Evolutionary conservation across 2,113 vertebrate species (phyloP).

Genomic region (Macroglossus sobrinus): DNA sequence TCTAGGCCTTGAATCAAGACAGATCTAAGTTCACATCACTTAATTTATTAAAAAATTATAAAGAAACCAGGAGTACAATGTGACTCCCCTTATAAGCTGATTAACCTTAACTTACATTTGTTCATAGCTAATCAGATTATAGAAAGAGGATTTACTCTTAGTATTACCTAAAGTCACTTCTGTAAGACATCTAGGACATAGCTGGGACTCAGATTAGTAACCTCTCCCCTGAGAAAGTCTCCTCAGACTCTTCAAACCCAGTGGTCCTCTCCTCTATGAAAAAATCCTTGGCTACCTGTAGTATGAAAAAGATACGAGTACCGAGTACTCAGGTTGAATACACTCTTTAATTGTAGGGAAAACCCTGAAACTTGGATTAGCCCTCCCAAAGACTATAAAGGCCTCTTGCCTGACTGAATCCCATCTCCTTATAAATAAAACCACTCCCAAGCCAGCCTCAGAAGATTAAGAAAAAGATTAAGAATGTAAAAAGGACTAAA

Average conservation of each 20-base stretch:
- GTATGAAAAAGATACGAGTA: not conserved
- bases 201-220: not conserved
- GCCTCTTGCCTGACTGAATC: not conserved
- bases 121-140: not conserved
- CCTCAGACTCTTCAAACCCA: not conserved
- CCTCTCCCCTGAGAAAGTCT: not conserved
- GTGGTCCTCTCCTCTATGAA: not conserved
- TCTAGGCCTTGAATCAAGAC: not conserved
- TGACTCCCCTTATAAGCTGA: constrained; percentile 1
- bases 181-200: not conserved
- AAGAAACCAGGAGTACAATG: not conserved
- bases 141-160: not conserved
- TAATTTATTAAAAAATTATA: not conserved
- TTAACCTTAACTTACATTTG: constrained; percentile 28
- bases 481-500: not conserved
- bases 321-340: not conserved
- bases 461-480: not conserved
- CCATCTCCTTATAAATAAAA: not conserved
- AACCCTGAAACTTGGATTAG: not conserved
- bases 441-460: not conserved
- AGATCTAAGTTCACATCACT: not conserved
- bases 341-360: not conserved
- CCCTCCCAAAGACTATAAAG: not conserved
- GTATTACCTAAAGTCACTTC: not conserved
- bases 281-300: not conserved